These are phyloP conservation scores for Diloba caeruleocephala DNA, from an alignment of 2,888 invertebrate genomes.

Conservation along the genomic window DNA sequence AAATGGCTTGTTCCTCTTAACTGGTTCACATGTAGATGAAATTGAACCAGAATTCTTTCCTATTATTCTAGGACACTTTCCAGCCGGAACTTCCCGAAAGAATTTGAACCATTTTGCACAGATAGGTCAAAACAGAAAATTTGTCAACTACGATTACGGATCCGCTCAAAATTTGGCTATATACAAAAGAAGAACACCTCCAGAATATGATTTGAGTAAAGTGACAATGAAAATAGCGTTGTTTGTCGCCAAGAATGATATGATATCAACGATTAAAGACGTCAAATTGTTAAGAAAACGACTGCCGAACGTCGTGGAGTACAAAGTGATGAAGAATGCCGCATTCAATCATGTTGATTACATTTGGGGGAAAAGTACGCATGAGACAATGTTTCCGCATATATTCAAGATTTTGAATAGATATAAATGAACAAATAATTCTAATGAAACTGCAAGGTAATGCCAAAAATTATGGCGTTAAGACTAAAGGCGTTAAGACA, in stretches of 20 bases:
- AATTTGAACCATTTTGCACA: constrained; percentile 65
- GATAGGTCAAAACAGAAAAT: constrained; percentile 52
- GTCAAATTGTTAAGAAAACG: constrained; percentile 46
- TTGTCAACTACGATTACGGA: constrained; percentile 67
- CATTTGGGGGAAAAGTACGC: constrained; percentile 60
- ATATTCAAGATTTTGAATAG: constrained; percentile 48
- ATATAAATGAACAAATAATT: constrained; percentile 32
- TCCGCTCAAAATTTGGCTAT: constrained; percentile 47
- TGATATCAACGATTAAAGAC: constrained; percentile 59
- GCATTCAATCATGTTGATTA: constrained; percentile 65
- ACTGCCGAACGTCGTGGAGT: constrained; percentile 60
- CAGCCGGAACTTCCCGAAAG: constrained; percentile 64
- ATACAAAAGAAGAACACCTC: constrained; percentile 59
- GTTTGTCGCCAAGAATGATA: constrained; percentile 62
- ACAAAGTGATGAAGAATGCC: constrained; percentile 37
- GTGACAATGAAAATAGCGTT: constrained; percentile 61
- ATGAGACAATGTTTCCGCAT: constrained; percentile 41
- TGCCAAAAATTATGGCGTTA: too few species aligned
- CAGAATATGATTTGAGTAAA: constrained; percentile 63
- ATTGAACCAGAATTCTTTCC: constrained; percentile 59
- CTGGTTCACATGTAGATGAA: constrained; percentile 50
- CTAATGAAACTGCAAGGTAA: too few species aligned
- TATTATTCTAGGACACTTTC: constrained; percentile 57
- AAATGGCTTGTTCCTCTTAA: constrained; percentile 45
- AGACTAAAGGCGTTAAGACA: too few species aligned